Conservation (phyloP, 2,797 vertebrate species). For the Tangara arthus region DNA sequence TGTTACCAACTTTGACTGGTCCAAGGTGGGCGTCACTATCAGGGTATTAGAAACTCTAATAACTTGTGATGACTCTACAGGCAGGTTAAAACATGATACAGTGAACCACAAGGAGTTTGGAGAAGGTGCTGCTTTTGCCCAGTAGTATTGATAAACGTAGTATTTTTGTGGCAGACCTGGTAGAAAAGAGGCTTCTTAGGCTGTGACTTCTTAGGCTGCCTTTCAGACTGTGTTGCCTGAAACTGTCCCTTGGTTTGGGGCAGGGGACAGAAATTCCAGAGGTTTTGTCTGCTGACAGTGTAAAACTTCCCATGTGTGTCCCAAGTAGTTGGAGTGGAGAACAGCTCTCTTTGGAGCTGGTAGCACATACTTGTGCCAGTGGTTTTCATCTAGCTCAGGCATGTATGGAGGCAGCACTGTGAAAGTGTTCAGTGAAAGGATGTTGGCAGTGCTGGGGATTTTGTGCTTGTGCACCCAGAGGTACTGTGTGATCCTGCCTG, state of each 20-base stretch:
- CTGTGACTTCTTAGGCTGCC: neutral
- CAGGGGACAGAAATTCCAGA: neutral
- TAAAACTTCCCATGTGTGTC: neutral
- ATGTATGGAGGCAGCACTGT: rapidly evolving
- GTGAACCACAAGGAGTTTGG: neutral
- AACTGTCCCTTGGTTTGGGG: neutral
- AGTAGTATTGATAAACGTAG: neutral
- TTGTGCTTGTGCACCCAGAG: neutral
- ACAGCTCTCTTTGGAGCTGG: neutral
- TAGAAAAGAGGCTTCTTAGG: neutral
- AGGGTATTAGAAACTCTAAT: neutral
- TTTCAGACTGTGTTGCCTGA: neutral
- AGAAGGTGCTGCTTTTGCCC: neutral
- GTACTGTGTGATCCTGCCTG: neutral
- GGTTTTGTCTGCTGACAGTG: neutral
- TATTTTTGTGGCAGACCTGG: neutral
- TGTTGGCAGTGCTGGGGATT: neutral
- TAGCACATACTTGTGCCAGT: neutral
- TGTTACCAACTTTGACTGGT: neutral
- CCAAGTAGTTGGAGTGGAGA: neutral
- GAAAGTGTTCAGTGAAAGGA: neutral
- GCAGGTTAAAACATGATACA: neutral
- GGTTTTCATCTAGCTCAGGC: neutral
- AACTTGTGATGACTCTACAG: neutral
- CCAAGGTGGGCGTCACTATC: neutral